phyloP scores from a whole-genome alignment of 2,113 vertebrate genomes.

The Silurus glanis region DNA sequence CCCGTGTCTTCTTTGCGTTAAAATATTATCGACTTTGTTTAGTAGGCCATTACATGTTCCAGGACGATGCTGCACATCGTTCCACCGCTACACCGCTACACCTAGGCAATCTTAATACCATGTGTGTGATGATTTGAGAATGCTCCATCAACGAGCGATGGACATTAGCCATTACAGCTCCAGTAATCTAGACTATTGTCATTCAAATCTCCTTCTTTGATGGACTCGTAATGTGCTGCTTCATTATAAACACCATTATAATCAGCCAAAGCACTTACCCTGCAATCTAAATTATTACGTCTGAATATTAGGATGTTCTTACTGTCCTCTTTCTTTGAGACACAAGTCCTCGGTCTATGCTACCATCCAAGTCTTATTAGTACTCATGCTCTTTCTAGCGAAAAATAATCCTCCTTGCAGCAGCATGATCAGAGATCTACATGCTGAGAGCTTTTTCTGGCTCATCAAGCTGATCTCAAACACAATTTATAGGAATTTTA shows the following conservation, averaged over 20 bases:
- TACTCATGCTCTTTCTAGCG: constrained; percentile 1
- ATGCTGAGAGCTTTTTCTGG: constrained; percentile 17
- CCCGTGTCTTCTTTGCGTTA: background rate
- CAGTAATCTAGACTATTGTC: constrained; percentile 60
- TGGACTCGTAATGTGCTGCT: constrained; percentile 57
- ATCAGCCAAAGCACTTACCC: constrained; percentile 12
- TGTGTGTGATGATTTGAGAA: constrained; percentile 45
- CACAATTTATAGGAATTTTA: constrained; percentile 11
- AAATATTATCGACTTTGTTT: constrained; percentile 33
- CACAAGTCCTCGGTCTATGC: background rate
- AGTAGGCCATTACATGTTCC: background rate
- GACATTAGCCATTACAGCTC: constrained; percentile 41
- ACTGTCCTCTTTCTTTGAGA: background rate
- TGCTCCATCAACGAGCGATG: constrained; percentile 47
- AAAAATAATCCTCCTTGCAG: background rate
- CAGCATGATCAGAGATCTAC: constrained; percentile 15
- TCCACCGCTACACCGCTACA: background rate
- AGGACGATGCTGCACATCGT: background rate
- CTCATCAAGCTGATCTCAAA: constrained; percentile 10
- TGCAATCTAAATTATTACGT: constrained; percentile 3
- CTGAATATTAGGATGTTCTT: background rate
- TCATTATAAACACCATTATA: constrained; percentile 58
- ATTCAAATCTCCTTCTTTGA: constrained; percentile 51
- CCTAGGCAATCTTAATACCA: constrained; percentile 17
- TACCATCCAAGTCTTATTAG: background rate